Evolutionary conservation across 2,113 vertebrate genomes (phyloP), one percentile per base, ranked within the genome.

Genomic region (Amazona guildingii): DNA sequence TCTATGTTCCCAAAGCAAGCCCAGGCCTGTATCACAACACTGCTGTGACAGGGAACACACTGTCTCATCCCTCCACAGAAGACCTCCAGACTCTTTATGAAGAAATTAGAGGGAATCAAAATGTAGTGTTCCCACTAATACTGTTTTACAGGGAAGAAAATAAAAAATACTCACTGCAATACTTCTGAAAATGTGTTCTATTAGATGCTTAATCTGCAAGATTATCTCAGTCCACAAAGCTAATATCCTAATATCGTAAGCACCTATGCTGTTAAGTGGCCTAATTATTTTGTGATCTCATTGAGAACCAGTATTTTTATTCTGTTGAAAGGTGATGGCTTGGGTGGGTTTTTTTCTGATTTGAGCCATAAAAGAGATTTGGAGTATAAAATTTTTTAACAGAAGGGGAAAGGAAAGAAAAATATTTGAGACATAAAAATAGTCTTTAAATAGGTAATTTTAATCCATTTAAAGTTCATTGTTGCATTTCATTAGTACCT

Each of bases 11-110:
- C 35, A 48, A 79, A 89, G 68, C 24, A 78, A 61, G 61, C n/a
- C 29, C 15, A 33, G 48, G 29, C 66, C 28, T 62, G 41, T 43
- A 21, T 43, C 21, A 10, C 57, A 90, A 31, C 19, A 18, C 25
- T 17, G n/a, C 10, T 66, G 41, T 41, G 39, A 3, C 18, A 16
- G 23, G 33, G 17, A 35, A 2, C 14, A 57, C 1, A 0, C 12
- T 39, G 23, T 3, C 46, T 62, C 19, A 31, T 31, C 21, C 63
- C 28, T 67, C 19, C 29, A 11, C 18, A 25, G 55, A 46, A 83
- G 4, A 52, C 10, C 7, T 67, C 48, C 24, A 11, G 9, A 17
- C 13, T 78, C 21, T 55, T 59, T 19, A 7, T 4, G 31, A 11
- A 37, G 20, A 49, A 44, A 5, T 23, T 3, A 21, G 14, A 77